Conservation (phyloP, 2,888 invertebrate genomes). For the Polia nebulosa region DNA sequence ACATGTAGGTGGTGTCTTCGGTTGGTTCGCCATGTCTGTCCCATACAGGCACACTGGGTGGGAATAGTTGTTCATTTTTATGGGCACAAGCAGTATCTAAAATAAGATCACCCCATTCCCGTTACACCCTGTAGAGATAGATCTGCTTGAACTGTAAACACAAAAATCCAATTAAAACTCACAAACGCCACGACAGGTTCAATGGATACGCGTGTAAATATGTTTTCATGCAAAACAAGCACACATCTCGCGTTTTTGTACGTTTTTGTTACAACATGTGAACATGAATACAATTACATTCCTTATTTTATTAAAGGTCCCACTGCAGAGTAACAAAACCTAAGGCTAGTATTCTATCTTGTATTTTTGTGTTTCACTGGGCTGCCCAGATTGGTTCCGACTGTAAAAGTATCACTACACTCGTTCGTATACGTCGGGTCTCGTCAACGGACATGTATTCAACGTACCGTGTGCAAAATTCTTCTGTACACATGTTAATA, state of each 20-base stretch:
- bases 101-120: no score
- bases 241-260: background rate
- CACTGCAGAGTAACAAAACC: background rate
- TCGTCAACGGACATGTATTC: slow-evolving; percentile 28
- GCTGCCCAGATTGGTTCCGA: slow-evolving; percentile 34
- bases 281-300: slow-evolving; percentile 31
- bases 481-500: slow-evolving; percentile 21
- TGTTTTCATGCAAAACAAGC: slow-evolving; percentile 23
- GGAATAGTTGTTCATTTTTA: no score
- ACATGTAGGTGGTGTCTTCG: no score
- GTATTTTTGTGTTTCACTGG: slow-evolving; percentile 20
- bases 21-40: no score
- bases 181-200: slow-evolving; percentile 3
- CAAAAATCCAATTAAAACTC: slow-evolving; percentile 36
- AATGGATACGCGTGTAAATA: no score
- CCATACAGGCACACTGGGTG: no score
- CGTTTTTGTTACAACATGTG: slow-evolving; percentile 20
- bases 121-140: background rate
- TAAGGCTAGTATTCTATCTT: slow-evolving; percentile 8
- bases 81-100: no score
- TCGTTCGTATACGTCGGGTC: slow-evolving; percentile 3
- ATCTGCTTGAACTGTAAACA: slow-evolving; percentile 5
- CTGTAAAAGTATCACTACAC: slow-evolving; percentile 46
- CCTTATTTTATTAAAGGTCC: background rate
- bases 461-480: slow-evolving; percentile 59